These are phyloP conservation scores for Pardalotus punctatus DNA, from an alignment of 2,113 vertebrate genomes.

Conservation along the genomic window DNA sequence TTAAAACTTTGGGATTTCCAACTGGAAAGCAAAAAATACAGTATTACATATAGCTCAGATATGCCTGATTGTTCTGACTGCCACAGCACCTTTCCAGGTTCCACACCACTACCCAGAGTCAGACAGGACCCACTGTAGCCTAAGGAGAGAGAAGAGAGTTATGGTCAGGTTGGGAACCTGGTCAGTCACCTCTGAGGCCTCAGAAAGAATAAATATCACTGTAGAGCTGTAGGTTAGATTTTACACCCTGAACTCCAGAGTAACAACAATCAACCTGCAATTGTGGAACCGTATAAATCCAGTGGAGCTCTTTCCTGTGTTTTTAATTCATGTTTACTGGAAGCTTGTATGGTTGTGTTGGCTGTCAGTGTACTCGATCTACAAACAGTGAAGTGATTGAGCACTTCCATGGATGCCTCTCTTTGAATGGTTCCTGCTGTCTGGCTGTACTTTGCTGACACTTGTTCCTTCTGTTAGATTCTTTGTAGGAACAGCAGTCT, in stretches of 20 bases:
- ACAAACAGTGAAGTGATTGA: background rate
- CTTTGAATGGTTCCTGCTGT: background rate
- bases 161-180: background rate
- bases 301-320: background rate
- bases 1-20: conserved; percentile 37
- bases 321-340: background rate
- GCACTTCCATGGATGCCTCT: background rate
- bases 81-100: background rate
- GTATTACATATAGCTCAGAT: background rate
- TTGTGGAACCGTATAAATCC: background rate
- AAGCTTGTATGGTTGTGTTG: conserved; percentile 1
- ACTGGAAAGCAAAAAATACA: background rate
- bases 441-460: conserved; percentile 12
- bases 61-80: background rate
- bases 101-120: background rate
- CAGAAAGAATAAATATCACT: background rate
- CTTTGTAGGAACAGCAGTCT: conserved; percentile 81
- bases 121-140: background rate
- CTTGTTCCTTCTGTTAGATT: conserved; percentile 68
- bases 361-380: background rate
- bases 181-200: background rate
- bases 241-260: background rate
- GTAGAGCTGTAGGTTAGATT: background rate
- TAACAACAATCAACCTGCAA: background rate
- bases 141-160: background rate